Percentiles rank a stretch among this genome's conserved stretches.
Conservation (phyloP, 2,888 invertebrate genomes). For the Hirtodrosophila trivittata region DNA sequence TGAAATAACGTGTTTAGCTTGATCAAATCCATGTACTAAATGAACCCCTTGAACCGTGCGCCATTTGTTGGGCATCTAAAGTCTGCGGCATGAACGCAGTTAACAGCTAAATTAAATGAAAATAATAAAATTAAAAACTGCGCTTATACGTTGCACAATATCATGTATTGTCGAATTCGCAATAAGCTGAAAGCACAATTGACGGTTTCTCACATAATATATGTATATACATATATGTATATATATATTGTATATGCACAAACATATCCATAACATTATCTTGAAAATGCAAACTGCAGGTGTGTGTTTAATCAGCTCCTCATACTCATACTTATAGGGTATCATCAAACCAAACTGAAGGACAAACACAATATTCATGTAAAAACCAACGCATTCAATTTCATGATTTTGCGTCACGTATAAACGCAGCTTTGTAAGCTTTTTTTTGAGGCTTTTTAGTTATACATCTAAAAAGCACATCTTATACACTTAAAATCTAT, state of each 20-base stretch:
- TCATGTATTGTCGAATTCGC: constrained; percentile 19
- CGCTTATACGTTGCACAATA: constrained; percentile 36
- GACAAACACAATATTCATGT: neutral
- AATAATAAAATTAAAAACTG: constrained; percentile 14
- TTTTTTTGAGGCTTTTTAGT: constrained; percentile 21
- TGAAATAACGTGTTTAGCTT: constrained; percentile 11
- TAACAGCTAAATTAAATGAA: no score
- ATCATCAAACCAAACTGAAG: constrained; percentile 9
- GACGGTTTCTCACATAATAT: constrained; percentile 45
- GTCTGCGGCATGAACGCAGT: constrained; percentile 62
- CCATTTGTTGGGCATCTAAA: constrained; percentile 51
- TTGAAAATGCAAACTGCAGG: no score
- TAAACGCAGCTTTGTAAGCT: constrained; percentile 17
- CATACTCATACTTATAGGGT: no score
- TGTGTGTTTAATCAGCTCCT: no score
- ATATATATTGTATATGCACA: neutral
- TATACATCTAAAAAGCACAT: constrained; percentile 14
- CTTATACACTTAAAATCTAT: constrained; percentile 24
- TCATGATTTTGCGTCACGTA: constrained; percentile 30
- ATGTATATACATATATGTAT: constrained; percentile 16
- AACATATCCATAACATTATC: no score
- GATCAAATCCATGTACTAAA: constrained; percentile 14
- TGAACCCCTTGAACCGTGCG: constrained; percentile 6
- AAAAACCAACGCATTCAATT: constrained; percentile 2
- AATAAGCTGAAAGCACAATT: constrained; percentile 27